Evolutionary conservation across 2,888 invertebrate genomes (phyloP).

Genomic region (Acanthosepion pharaonis): DNA sequence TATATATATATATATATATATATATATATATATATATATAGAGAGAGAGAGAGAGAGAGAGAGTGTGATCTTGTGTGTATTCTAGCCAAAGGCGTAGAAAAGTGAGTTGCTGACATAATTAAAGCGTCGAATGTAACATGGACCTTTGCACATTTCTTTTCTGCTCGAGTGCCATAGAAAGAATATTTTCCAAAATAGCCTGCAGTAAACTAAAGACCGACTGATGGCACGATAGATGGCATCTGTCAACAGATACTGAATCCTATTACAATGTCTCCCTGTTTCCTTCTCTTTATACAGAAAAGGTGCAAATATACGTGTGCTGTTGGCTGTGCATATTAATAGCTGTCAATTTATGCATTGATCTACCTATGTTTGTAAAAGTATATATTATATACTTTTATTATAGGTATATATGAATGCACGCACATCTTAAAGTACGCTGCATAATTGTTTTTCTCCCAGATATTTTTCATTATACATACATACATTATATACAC

Average conservation of each 20-base stretch:
- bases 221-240: not conserved
- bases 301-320: not conserved
- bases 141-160: slow-evolving; percentile 12
- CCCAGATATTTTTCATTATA: too few relatives aligned
- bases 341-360: not conserved
- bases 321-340: not conserved
- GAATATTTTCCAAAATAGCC: not conserved
- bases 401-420: too few relatives aligned
- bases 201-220: not conserved
- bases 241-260: not conserved
- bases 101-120: not conserved
- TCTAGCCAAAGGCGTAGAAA: not conserved
- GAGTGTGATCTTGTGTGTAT: not conserved
- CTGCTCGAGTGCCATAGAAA: not conserved
- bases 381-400: too few relatives aligned
- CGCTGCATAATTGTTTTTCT: too few relatives aligned
- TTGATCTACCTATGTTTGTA: too few relatives aligned
- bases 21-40: too few relatives aligned
- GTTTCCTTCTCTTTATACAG: not conserved
- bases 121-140: not conserved
- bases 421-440: too few relatives aligned
- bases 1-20: too few relatives aligned
- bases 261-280: not conserved
- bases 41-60: too few relatives aligned
- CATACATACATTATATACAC: too few relatives aligned